A percentile compares a stretch with the other conserved stretches of the same genome.
These are phyloP conservation scores for Leptothorax acervorum DNA, from an alignment of 2,888 invertebrate genomes.

Conservation along the genomic window DNA sequence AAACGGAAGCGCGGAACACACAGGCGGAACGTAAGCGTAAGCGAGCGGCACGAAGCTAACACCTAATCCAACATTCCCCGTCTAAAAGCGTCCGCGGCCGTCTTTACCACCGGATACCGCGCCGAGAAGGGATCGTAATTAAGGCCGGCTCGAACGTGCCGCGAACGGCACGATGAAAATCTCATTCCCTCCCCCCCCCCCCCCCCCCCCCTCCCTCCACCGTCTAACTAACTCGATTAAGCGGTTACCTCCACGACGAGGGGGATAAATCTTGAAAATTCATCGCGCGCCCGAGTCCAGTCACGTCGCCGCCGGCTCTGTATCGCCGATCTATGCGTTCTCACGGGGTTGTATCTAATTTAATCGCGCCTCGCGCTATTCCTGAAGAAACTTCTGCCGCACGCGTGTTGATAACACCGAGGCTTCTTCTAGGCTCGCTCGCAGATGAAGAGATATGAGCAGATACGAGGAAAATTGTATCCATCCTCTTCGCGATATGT, in stretches of 20 bases:
- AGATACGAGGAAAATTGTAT: background rate
- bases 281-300: slow-evolving; percentile 52
- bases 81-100: slow-evolving; percentile 59
- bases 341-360: slow-evolving; percentile 45
- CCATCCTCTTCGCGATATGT: slow-evolving; percentile 8
- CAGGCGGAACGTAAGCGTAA: slow-evolving; percentile 8
- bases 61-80: slow-evolving; percentile 67
- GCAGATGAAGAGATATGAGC: background rate
- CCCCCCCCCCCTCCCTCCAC: slow-evolving; percentile 25
- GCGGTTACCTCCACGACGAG: slow-evolving; percentile 60
- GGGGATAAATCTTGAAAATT: slow-evolving; percentile 71
- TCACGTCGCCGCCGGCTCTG: slow-evolving; percentile 52
- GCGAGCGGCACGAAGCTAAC: slow-evolving; percentile 63
- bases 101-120: slow-evolving; percentile 64
- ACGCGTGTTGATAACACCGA: slow-evolving; percentile 6
- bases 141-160: slow-evolving; percentile 66
- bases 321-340: slow-evolving; percentile 55
- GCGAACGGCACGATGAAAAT: slow-evolving; percentile 61
- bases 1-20: slow-evolving; percentile 63
- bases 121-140: slow-evolving; percentile 69
- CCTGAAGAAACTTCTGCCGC: slow-evolving; percentile 9
- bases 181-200: slow-evolving; percentile 28
- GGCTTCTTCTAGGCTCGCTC: background rate
- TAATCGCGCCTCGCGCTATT: slow-evolving; percentile 42
- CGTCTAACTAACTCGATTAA: slow-evolving; percentile 68